Base-by-base conservation (phyloP, 92 coral and sea anemone genomes). In the Epizoanthus illoricatus region DNA sequence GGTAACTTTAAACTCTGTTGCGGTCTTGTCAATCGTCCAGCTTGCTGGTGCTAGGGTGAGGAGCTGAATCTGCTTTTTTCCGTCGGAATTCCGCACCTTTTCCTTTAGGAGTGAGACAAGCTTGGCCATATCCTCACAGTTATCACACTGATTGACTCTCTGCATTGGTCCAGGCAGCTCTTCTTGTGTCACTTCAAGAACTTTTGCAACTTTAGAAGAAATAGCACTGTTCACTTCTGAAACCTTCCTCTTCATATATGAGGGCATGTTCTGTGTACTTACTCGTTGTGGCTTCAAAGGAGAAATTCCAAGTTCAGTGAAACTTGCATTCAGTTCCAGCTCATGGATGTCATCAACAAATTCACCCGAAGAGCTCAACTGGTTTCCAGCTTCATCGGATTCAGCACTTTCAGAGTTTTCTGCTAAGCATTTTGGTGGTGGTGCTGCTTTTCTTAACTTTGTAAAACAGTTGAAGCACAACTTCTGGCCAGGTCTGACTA, bases 401-500 rank as follows among this genome's bases (percentile, higher is more conserved):
- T 42, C 47, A 42, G 5, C 5, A 42, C 7, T 42, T 42, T 4
- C 47, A 42, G 47, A 42, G 40, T 56, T 71, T 71, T 71, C 76
- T 71, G 76, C 60, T 56, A 40, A 8, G 59, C 76, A 71, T 71
- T 71, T 71, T 33, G 47, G 40, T 40, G 40, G 24, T 72, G 10
- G 36, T 18, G 66, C 66, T 62, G 66, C 66, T 62, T 58, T 4
- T 58, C n/a, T 13, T 9, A 58, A n/a, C 17, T n/a, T 13, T 9
- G 16, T 2, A n/a, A 62, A 62, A 62, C 28, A 70, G 57, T 70
- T 41, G 74, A 70, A 70, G 45, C 74, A 70, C 56, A 42, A 18
- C 74, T 70, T 70, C 13, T 70, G 57, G 33, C 74, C 55, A 33
- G 57, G 74, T 19, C 28, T 17, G 24, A 62, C 24, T 17, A 19